A percentile compares a stretch with the other conserved stretches of the same genome.
Conservation (phyloP, 2,888 invertebrate genomes). For the Acronicta aceris region DNA sequence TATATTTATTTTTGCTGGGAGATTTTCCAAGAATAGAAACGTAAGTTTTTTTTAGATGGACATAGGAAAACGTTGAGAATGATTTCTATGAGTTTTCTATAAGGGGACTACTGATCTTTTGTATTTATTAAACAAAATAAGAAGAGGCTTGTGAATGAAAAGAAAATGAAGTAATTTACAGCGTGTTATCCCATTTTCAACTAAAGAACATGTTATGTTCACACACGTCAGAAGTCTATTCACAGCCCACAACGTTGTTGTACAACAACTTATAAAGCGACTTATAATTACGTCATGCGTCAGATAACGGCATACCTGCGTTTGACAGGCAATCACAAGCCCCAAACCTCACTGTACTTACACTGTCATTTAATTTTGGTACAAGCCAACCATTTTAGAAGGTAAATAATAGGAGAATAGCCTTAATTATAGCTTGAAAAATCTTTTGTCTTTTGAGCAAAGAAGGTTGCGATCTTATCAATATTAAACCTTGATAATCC, state of each 20-base stretch:
- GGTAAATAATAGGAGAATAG: slow-evolving; percentile 42
- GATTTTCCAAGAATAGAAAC: slow-evolving; percentile 12
- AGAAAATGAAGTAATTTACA: slow-evolving; percentile 14
- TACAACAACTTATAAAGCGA: slow-evolving; percentile 47
- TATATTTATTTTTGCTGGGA: not conserved
- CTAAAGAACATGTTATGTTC: slow-evolving; percentile 9
- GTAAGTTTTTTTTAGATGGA: slow-evolving; percentile 14
- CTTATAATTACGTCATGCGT: slow-evolving; percentile 67
- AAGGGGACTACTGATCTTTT: slow-evolving; percentile 21
- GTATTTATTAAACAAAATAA: slow-evolving; percentile 19
- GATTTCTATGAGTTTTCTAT: slow-evolving; percentile 18
- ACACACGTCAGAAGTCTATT: slow-evolving; percentile 25
- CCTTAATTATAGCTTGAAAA: slow-evolving; percentile 51
- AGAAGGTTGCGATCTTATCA: slow-evolving; percentile 52
- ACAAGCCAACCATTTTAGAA: slow-evolving; percentile 46
- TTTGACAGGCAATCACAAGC: slow-evolving; percentile 70
- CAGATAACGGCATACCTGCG: slow-evolving; percentile 68
- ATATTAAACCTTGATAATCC: slow-evolving; percentile 52
- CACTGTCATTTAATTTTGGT: slow-evolving; percentile 59
- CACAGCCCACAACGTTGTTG: slow-evolving; percentile 17
- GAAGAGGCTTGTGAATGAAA: slow-evolving; percentile 12
- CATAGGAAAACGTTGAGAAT: slow-evolving; percentile 23
- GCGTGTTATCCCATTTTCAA: slow-evolving; percentile 11
- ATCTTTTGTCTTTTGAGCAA: slow-evolving; percentile 54
- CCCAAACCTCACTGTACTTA: slow-evolving; percentile 50